Conservation (phyloP, 2,113 vertebrate genomes). For the Strix aluco region DNA sequence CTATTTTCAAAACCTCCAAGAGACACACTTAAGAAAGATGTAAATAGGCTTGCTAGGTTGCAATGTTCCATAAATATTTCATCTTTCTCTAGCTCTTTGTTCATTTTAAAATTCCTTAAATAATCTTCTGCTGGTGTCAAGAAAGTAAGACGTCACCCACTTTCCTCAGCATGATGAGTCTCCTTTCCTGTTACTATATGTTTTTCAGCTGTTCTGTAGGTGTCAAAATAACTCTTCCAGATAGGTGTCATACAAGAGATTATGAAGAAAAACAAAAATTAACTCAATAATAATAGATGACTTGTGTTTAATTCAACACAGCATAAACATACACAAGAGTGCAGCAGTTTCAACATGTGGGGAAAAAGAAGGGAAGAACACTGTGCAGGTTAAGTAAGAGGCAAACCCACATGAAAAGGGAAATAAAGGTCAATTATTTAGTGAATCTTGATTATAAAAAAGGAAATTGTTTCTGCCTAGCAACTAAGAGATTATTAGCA, state of each 20-base stretch:
- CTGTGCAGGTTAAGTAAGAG: neutral
- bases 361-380: neutral
- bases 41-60: neutral
- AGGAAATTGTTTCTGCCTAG: neutral
- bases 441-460: neutral
- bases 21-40: neutral
- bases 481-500: accelerated
- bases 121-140: neutral
- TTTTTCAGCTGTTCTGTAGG: neutral
- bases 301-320: neutral
- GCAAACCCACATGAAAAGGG: neutral
- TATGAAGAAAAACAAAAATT: neutral
- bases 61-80: neutral
- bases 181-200: neutral
- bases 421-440: neutral
- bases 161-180: neutral
- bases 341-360: neutral
- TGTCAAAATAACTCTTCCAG: neutral
- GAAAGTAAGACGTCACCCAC: neutral
- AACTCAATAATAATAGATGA: neutral
- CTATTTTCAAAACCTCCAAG: neutral
- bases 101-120: neutral
- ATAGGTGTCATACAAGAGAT: neutral
- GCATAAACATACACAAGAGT: neutral
- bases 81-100: neutral